Conservation (phyloP, 2,113 vertebrate species). For the Siniperca chuatsi region DNA sequence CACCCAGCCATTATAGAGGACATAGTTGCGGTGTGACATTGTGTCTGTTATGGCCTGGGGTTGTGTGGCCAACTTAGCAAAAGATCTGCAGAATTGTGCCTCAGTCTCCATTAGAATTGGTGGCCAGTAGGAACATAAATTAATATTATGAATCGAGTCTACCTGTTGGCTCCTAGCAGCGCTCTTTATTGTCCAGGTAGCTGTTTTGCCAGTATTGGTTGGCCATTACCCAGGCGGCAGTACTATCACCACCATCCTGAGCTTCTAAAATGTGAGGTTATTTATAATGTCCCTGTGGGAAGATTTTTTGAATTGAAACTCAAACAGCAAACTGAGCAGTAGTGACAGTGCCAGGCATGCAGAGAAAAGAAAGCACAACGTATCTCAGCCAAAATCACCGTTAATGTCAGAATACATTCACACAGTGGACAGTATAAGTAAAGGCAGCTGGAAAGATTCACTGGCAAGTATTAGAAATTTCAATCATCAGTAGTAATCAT, state of each 20-base stretch:
- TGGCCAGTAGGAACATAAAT: slow-evolving; percentile 31
- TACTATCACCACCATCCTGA: slow-evolving; percentile 16
- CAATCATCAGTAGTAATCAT: neutral
- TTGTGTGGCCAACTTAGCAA: neutral
- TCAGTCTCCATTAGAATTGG: neutral
- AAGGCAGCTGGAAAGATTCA: slow-evolving; percentile 16
- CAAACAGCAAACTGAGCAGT: slow-evolving; percentile 32
- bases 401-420: slow-evolving; percentile 28
- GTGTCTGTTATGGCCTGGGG: neutral
- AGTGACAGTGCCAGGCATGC: slow-evolving; percentile 27
- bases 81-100: slow-evolving; percentile 1
- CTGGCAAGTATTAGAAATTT: neutral
- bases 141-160: slow-evolving; percentile 21
- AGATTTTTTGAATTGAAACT: slow-evolving; percentile 22
- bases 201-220: slow-evolving; percentile 37
- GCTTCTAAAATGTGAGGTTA: slow-evolving; percentile 42
- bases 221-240: slow-evolving; percentile 44
- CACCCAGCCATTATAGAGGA: neutral
- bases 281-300: slow-evolving; percentile 40
- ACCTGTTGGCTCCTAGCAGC: slow-evolving; percentile 43
- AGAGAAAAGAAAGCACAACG: slow-evolving; percentile 14
- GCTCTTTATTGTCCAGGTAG: slow-evolving; percentile 49
- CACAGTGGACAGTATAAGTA: slow-evolving; percentile 17
- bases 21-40: neutral
- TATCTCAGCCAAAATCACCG: slow-evolving; percentile 25